Evolutionary conservation across 2,888 invertebrate species (phyloP), one percentile per base, ranked within the genome.

Genomic region (Ptycholaimellus sp.): DNA sequence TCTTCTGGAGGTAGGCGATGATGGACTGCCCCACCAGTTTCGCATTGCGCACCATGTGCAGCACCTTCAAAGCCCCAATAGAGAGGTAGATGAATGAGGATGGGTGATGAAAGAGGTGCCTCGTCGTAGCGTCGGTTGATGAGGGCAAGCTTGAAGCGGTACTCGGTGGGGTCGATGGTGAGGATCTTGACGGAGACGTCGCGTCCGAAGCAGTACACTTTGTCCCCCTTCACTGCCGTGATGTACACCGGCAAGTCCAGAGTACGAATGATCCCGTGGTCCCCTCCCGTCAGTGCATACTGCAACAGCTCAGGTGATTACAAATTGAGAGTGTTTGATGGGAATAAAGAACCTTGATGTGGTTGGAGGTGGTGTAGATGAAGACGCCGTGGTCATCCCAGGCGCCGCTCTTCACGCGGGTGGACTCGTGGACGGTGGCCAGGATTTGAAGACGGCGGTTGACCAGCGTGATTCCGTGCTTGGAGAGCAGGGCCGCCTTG

Each of bases 311-410:
- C n/a, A n/a, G n/a, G n/a, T n/a, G n/a, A n/a, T n/a, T n/a, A n/a
- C n/a, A n/a, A n/a, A n/a, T n/a, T n/a, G n/a, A n/a, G n/a, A n/a
- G n/a, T n/a, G n/a, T n/a, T n/a, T n/a, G n/a, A n/a, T n/a, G n/a
- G n/a, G n/a, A n/a, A 27, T 14, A 9, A 14, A 14, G 31, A 30
- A n/a, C n/a, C 25, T 93, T 93, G 54, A 93, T 90, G 57, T 93
- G 93, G 59, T 90, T 90, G 47, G 81, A 80, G 0, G 90, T 93
- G 5, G 90, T 93, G 59, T 93, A 93, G 42, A 93, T 77, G 51
- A 93, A 87, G 2, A 93, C 85, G 1, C 83, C 80, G 32, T 74
- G 74, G 57, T 93, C 90, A 55, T 93, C 90, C 76, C 90, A 93
- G 5, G 87, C 80, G 0, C 87, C 93, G 1, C 25, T 83, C 64